phyloP scores from a whole-genome alignment of 2,113 vertebrate species.

The Turdus rufiventris region DNA sequence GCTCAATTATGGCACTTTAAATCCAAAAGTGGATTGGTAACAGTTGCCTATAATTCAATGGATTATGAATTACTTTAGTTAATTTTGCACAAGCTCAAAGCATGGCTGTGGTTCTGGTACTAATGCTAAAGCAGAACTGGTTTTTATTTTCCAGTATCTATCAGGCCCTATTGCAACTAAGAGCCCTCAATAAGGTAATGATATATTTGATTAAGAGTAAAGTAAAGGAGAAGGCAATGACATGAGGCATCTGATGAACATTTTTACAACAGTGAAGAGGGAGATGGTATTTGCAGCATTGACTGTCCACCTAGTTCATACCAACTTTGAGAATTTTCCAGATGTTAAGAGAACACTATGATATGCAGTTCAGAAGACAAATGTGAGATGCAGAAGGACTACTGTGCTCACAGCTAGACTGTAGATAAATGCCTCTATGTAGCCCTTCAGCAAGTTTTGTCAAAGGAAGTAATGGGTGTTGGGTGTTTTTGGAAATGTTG shows the following conservation, averaged over 20 bases:
- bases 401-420: not conserved
- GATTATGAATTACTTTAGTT: not conserved
- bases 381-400: not conserved
- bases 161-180: not conserved
- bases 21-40: not conserved
- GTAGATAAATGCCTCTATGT: not conserved
- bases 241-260: accelerated
- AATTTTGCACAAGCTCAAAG: not conserved
- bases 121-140: not conserved
- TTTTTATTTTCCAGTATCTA: not conserved
- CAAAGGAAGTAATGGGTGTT: not conserved
- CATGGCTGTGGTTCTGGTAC: not conserved
- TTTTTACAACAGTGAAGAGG: not conserved
- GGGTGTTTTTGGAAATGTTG: not conserved
- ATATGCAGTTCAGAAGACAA: not conserved
- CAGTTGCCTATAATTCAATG: not conserved
- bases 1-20: not conserved
- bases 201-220: not conserved
- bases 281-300: not conserved
- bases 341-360: not conserved
- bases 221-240: not conserved
- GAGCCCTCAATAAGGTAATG: not conserved
- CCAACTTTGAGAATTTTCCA: not conserved
- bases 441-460: not conserved
- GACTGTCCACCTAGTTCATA: not conserved